A percentile compares a stretch with the other conserved stretches of the same genome.
These are phyloP conservation scores for Dinothrombium tinctorium DNA, from an alignment of 1,140 invertebrate genomes.

Conservation along the genomic window DNA sequence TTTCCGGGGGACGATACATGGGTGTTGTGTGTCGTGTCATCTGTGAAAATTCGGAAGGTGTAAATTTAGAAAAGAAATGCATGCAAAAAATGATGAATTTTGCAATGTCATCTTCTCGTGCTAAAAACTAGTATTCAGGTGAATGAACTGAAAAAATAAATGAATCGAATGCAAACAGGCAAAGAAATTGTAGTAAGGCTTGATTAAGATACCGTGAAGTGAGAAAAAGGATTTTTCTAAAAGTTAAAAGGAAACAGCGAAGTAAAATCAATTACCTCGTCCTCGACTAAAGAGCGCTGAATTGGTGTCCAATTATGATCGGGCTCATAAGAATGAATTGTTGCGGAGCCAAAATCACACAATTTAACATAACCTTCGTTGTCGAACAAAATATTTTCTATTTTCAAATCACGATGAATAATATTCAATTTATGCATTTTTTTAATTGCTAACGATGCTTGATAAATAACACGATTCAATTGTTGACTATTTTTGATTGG, in stretches of 20 bases:
- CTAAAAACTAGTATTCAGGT: no score
- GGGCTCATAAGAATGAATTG: slow-evolving; percentile 52
- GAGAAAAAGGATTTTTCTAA: not conserved
- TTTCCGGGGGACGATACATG: slow-evolving; percentile 63
- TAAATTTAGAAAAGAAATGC: no score
- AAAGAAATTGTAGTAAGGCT: not conserved
- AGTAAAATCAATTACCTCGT: slow-evolving; percentile 48
- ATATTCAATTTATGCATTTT: slow-evolving; percentile 10
- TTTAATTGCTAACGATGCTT: slow-evolving; percentile 5
- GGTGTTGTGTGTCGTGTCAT: slow-evolving; percentile 35
- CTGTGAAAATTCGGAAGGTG: slow-evolving; percentile 21
- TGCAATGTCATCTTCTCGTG: no score
- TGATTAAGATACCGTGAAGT: not conserved
- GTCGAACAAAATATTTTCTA: slow-evolving; percentile 50
- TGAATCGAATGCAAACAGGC: no score
- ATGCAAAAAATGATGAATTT: no score
- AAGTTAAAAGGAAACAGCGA: not conserved
- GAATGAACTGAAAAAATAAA: no score
- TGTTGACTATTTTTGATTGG: slow-evolving; percentile 5
- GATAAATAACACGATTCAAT: slow-evolving; percentile 10
- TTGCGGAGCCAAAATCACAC: slow-evolving; percentile 96
- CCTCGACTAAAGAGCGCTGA: slow-evolving; percentile 72
- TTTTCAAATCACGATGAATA: slow-evolving; percentile 14
- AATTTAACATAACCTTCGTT: slow-evolving; percentile 64
- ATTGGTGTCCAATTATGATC: slow-evolving; percentile 74